phyloP scores from a whole-genome alignment of 2,797 vertebrate genomes.

The Tenualosa ilisha region DNA sequence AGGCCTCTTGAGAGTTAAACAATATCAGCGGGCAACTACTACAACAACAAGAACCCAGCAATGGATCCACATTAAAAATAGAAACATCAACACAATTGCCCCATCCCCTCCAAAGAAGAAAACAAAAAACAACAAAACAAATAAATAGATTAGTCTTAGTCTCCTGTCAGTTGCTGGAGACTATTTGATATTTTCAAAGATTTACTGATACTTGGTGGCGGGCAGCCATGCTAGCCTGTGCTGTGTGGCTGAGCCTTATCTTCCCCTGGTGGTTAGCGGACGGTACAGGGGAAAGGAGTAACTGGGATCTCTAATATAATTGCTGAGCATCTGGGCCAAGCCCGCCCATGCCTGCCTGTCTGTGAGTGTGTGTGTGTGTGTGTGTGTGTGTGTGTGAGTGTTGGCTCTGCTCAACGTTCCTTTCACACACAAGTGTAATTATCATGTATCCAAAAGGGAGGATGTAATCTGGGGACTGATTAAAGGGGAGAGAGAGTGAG shows the following conservation, averaged over 20 bases:
- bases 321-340: conserved; percentile 72
- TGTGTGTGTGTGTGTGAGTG: conserved; percentile 61
- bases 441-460: conserved; percentile 89
- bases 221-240: background rate
- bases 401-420: conserved; percentile 75
- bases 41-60: background rate
- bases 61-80: background rate
- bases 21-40: background rate
- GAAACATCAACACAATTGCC: background rate
- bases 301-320: conserved; percentile 74
- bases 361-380: conserved; percentile 56
- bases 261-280: background rate
- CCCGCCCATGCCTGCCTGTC: conserved; percentile 68
- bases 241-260: background rate
- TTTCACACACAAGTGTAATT: conserved; percentile 87
- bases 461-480: conserved; percentile 92
- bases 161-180: background rate
- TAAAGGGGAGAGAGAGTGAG: conserved; percentile 56
- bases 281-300: background rate
- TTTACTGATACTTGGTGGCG: background rate
- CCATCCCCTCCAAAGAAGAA: background rate
- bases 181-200: background rate
- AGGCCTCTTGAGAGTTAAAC: background rate
- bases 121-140: background rate
- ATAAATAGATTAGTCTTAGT: background rate